These are phyloP conservation scores for Synergus itoensis DNA, from an alignment of 2,888 invertebrate species.

Conservation along the genomic window DNA sequence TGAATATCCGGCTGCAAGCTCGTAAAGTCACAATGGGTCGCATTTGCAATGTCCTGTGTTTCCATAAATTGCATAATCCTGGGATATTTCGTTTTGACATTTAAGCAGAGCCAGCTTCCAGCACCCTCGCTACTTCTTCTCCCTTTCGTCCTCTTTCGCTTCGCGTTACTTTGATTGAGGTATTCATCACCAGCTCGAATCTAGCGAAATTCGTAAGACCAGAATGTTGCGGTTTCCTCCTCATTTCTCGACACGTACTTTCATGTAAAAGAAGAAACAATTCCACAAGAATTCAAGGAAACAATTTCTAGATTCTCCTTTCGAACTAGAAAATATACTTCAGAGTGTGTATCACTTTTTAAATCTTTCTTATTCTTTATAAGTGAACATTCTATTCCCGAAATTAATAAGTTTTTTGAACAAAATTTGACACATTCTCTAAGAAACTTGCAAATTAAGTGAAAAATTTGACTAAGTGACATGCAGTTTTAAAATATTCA, in stretches of 20 bases:
- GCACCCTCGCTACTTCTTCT: conserved; percentile 15
- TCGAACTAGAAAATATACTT: too few species aligned
- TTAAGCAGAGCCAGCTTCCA: conserved; percentile 27
- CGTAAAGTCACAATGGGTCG: conserved; percentile 51
- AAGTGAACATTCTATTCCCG: too few species aligned
- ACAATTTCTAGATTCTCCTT: too few species aligned
- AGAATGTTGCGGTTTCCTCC: conserved; percentile 16
- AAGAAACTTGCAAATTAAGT: too few species aligned
- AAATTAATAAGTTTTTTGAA: too few species aligned
- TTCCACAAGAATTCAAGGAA: neutral
- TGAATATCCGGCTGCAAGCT: conserved; percentile 50
- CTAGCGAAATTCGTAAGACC: conserved; percentile 26
- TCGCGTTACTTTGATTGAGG: conserved; percentile 43
- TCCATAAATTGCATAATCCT: conserved; percentile 47
- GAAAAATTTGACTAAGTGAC: too few species aligned
- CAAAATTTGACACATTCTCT: too few species aligned
- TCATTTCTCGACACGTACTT: conserved; percentile 2
- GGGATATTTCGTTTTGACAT: conserved; percentile 44
- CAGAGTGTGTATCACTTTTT: too few species aligned
- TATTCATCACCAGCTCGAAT: conserved; percentile 41
- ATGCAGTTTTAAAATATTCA: too few species aligned
- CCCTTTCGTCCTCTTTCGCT: conserved; percentile 16
- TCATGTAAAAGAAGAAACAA: neutral
- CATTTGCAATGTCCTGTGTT: conserved; percentile 47
- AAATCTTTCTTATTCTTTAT: too few species aligned